Evolutionary conservation across 2,113 vertebrate genomes (phyloP).

Genomic region (Natator depressus): DNA sequence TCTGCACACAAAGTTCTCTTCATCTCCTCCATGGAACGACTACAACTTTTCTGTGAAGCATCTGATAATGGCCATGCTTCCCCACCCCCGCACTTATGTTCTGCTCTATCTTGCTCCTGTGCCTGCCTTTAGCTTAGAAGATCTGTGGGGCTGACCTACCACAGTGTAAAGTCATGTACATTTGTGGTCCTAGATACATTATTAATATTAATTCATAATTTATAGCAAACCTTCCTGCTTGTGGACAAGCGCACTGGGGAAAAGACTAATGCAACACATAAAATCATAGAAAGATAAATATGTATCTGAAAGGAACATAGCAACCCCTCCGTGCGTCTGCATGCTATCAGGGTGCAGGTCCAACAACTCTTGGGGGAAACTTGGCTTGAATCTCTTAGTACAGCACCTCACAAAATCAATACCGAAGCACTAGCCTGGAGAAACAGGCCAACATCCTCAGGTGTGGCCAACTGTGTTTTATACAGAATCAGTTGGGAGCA

Average conservation of each 20-base stretch:
- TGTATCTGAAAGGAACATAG: not conserved
- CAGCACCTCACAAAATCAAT: not conserved
- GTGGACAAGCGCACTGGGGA: not conserved
- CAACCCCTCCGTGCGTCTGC: not conserved
- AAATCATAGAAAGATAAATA: not conserved
- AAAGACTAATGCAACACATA: not conserved
- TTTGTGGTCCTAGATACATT: not conserved
- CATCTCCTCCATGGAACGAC: not conserved
- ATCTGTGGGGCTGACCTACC: not conserved
- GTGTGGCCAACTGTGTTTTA: not conserved
- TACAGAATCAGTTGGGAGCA: not conserved
- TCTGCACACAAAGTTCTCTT: not conserved
- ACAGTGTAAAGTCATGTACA: fast-evolving
- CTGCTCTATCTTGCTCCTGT: not conserved
- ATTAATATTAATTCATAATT: not conserved
- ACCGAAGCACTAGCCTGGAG: not conserved
- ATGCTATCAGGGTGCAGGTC: not conserved
- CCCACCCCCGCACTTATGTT: not conserved
- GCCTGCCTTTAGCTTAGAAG: not conserved
- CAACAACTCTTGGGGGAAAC: not conserved
- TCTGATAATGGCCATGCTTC: not conserved
- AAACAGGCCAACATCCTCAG: not conserved
- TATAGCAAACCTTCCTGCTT: not conserved
- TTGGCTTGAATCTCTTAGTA: not conserved
- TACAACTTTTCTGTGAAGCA: not conserved